Evolutionary conservation across 2,888 invertebrate genomes (phyloP), one percentile per base, ranked within the genome.

Genomic region (Drosophila kambysellisi): DNA sequence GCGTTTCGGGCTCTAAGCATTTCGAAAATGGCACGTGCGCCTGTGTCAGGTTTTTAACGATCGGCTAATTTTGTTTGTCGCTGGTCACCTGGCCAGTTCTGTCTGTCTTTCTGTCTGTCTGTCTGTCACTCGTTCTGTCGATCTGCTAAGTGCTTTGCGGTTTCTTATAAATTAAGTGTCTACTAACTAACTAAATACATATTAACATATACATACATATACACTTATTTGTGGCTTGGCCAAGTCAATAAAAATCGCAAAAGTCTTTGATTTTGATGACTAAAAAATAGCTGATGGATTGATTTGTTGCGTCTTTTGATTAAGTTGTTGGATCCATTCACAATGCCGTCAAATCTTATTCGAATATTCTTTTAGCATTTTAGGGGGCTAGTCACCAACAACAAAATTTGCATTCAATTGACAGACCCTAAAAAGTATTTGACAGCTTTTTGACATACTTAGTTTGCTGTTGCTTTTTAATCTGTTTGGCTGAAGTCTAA

Each of bases 31-130:
- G 88, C 88, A 88, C 88, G 88, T 88, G 88, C 89, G 90, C 73
- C 78, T 89, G 88, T 90, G 87, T 86, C 87, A 78, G 83, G 88
- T 88, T 88, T 88, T 88, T 89, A 86, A 86, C 90, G 90, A 88
- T 83, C 81, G 79, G 76, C 81, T 89, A 87, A 88, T 82, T 89
- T 87, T 70, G 72, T 70, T 68, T 29, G 71, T 58, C 30, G 63
- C 50, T 52, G 58, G 59, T 71, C 52, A 20, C n/a, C 29, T 41
- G 41, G 30, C 57, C 17, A 32, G 46, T 32, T 57, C 43, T 20
- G 25, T 25, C 29, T 20, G 25, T 25, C 29, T 20, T 30, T 30
- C 30, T n/a, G 20, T 25, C 25, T 25, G 30, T 39, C 57, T 39
- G 46, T 70, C 25, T 25, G 30, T 39, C 57, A 35, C 41, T 70